Evolutionary conservation across 2,797 vertebrate species (phyloP).

Genomic region (Australoheros facetus): DNA sequence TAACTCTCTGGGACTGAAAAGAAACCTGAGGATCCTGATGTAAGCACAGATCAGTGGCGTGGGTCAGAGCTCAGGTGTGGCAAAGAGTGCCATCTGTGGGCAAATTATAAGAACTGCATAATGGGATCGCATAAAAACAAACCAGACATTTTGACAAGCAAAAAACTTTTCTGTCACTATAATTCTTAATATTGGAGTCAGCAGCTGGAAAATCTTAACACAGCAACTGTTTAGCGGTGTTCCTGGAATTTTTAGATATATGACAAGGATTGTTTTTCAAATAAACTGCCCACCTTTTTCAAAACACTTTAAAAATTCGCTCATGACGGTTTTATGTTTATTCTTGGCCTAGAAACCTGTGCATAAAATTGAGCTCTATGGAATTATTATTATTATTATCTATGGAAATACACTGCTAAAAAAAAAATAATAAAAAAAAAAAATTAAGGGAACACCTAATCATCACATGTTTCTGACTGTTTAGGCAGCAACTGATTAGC

Average conservation of each 20-base stretch:
- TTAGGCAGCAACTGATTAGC: not conserved
- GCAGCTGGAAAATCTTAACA: not conserved
- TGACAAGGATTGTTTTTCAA: fast-evolving
- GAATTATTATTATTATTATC: too few relatives aligned
- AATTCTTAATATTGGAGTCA: not conserved
- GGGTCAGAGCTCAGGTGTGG: conserved; percentile 62
- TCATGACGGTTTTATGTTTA: too few relatives aligned
- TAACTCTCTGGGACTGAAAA: conserved; percentile 37
- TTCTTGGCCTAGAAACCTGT: too few relatives aligned
- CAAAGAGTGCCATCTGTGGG: conserved; percentile 72
- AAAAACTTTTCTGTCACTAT: not conserved
- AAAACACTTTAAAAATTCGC: too few relatives aligned
- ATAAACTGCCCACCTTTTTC: not conserved
- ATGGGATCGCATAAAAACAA: not conserved
- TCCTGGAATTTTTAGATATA: not conserved
- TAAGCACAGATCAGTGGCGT: conserved; percentile 54
- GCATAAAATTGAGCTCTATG: too few relatives aligned
- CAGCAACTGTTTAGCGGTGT: not conserved
- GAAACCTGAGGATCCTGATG: conserved; percentile 58
- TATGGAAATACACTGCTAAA: too few relatives aligned
- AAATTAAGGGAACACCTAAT: not conserved
- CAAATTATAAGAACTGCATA: conserved; percentile 14
- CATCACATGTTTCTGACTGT: not conserved
- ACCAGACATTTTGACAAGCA: not conserved
- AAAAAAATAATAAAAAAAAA: too few relatives aligned